Evolutionary conservation across 2,113 vertebrate genomes (phyloP).

Genomic region (Myotis davidii): DNA sequence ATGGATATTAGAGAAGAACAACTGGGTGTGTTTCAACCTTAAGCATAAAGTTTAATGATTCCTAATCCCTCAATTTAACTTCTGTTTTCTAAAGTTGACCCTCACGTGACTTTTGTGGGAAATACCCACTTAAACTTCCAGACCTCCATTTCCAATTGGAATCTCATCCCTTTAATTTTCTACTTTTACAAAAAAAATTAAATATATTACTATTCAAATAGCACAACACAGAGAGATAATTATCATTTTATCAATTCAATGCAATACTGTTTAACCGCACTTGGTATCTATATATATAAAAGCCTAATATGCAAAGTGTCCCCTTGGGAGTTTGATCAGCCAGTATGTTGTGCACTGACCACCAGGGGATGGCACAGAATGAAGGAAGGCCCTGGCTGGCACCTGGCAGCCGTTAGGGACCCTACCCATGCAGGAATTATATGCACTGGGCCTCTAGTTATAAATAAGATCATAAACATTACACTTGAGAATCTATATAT

Average conservation of each 20-base stretch:
- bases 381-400: too few relatives aligned
- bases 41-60: neutral
- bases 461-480: conserved; percentile 26
- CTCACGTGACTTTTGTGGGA: neutral
- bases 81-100: neutral
- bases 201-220: conserved; percentile 65
- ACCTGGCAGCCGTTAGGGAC: too few relatives aligned
- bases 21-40: neutral
- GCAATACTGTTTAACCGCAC: too few relatives aligned
- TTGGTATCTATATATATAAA: too few relatives aligned
- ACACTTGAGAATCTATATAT: conserved; percentile 1
- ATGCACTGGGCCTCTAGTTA: too few relatives aligned
- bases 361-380: too few relatives aligned
- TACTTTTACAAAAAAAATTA: conserved; percentile 53
- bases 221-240: too few relatives aligned
- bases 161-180: conserved; percentile 37
- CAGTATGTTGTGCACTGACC: too few relatives aligned
- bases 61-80: neutral
- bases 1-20: neutral
- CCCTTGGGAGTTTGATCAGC: too few relatives aligned
- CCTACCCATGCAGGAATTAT: too few relatives aligned
- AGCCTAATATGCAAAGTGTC: too few relatives aligned
- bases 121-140: conserved; percentile 42
- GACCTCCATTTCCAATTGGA: conserved; percentile 36
- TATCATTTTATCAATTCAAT: too few relatives aligned